Evolutionary conservation across 92 coral and sea anemone genomes (phyloP), one percentile per base, ranked within the genome.

Genomic region (Porites lobata): DNA sequence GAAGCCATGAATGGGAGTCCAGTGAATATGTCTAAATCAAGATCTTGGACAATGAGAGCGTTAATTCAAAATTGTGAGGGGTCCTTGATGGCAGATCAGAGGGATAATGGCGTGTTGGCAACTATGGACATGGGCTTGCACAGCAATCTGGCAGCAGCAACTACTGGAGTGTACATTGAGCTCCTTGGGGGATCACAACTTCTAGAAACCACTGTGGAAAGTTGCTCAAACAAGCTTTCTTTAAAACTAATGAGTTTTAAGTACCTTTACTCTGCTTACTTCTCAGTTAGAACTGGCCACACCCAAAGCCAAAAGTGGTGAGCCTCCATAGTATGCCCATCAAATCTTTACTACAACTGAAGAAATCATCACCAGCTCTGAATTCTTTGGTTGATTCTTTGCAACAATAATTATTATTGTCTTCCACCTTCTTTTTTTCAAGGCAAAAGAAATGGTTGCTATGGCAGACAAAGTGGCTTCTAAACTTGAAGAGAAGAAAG

Each of bases 371-470:
- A 56, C 61, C 8, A 10, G 61, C 14, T 14, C 15, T 56, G 4
- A 56, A 10, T 10, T 56, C 13, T 56, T 9, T 56, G 61, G 61
- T 14, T 14, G 11, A 56, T 14, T 56, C 61, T 56, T 56, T 10
- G 15, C 3, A 14, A 72, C 8, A 29, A 50, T 67, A 14, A 53
- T 22, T 10, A 19, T 13, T 50, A 20, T 21, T 38, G 15, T 47
- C 72, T 84, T 68, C 57, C 3, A 17, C n/a, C 68, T 38, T 38
- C 47, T 5, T 38, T 38, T 38, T 38, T 38, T 38, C 47, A 38
- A 96, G 99, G 99, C 99, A 29, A 96, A 95, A 75, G 99, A 96
- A 82, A 96, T 96, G 99, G 99, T 96, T 21, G 95, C 92, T 61
- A 86, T 96, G 59, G 99, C 99, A 12, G 99, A 96, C 85, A 96